Conservation (phyloP, 2,888 invertebrate genomes). For the Trachelus stipa region DNA sequence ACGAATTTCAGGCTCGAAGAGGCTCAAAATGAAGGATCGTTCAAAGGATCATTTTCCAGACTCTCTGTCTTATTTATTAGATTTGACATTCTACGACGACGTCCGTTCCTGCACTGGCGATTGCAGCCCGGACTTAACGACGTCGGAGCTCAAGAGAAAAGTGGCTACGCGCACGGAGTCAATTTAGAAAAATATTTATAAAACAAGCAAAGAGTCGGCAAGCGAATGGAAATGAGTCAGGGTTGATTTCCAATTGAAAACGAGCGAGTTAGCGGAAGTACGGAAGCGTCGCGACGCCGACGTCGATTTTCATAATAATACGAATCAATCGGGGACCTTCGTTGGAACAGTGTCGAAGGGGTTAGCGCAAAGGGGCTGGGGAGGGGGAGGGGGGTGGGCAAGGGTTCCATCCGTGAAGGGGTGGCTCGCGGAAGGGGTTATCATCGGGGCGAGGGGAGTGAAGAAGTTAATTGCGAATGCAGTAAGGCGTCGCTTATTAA, state of each 20-base stretch:
- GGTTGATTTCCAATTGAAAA: constrained; percentile 12
- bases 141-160: constrained; percentile 3
- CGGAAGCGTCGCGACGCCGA: not conserved
- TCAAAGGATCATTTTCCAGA: not conserved
- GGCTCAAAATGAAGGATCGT: not conserved
- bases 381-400: too few species aligned
- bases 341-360: not conserved
- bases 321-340: not conserved
- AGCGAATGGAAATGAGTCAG: not conserved
- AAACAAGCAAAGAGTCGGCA: constrained; percentile 15
- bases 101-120: not conserved
- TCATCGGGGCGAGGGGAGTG: constrained; percentile 15
- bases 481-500: constrained; percentile 42
- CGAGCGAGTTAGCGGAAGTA: not conserved
- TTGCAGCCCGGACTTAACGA: not conserved
- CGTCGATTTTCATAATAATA: not conserved
- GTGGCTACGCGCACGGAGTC: not conserved
- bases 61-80: not conserved
- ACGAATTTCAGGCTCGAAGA: not conserved
- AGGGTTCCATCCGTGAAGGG: constrained; percentile 1
- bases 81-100: not conserved
- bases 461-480: constrained; percentile 44
- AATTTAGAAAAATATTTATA: constrained; percentile 9
- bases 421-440: not conserved
- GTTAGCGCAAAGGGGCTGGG: not conserved